Evolutionary conservation across 2,888 invertebrate species (phyloP), one percentile per base, ranked within the genome.

Genomic region (Drosophila macrospina): DNA sequence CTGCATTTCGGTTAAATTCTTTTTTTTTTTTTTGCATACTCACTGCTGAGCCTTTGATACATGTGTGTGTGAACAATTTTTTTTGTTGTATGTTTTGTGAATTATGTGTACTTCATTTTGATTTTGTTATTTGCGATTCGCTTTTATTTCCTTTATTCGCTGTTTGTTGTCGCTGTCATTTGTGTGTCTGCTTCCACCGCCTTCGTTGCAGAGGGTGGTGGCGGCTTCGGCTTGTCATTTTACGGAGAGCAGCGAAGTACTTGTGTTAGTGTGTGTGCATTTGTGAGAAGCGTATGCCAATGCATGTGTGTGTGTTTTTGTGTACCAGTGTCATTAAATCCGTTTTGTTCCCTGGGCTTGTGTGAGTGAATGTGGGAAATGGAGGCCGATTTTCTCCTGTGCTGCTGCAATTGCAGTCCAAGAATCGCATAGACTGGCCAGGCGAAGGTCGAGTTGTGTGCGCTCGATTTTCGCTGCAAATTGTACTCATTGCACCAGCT

Each of bases 71-170:
- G 20, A 50, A 50, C 5, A 15, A 15, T 51, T 6, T 11, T 30
- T 28, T 10, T 15, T 32, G 28, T 30, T 54, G 26, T 57, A 20
- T 42, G 37, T 7, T 41, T 36, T 24, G 37, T 26, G 10, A 51
- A 48, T 62, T 62, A 24, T 62, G 50, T 77, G 47, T 56, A 67
- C 75, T 82, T 80, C 80, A 72, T 82, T 82, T 75, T 76, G 65
- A 69, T 74, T 85, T 80, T 83, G 75, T 75, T 77, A 77, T 73
- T 86, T 62, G 77, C 70, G 54, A 83, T 84, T 85, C 68, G 68
- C 86, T 85, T 85, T 86, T 80, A 84, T 71, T 85, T 86, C 86
- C 85, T 86, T 86, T 81, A 78, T 86, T 74, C 74, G 81, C 60
- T 73, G 76, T 80, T 86, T 77, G 77, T 77, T 77, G 77, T 77